Conservation (phyloP, 2,113 vertebrate species). For the Hippolais icterina region DNA sequence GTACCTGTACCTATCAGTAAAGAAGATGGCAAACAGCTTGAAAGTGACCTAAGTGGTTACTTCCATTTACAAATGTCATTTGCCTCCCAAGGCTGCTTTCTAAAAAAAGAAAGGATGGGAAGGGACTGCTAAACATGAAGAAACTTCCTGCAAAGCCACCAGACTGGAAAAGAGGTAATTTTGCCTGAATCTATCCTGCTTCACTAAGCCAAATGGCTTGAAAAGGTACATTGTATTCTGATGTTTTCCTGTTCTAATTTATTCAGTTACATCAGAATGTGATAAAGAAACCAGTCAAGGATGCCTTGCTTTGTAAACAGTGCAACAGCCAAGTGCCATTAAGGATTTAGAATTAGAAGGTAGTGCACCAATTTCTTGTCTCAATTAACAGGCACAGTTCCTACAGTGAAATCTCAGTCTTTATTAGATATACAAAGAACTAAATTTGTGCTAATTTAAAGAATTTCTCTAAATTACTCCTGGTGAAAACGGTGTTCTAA, state of each 20-base stretch:
- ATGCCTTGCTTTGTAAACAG: conserved; percentile 45
- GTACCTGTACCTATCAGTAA: background rate
- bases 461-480: background rate
- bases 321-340: background rate
- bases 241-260: conserved; percentile 34
- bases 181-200: conserved; percentile 11
- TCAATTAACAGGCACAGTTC: background rate
- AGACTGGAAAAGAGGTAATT: conserved; percentile 49
- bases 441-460: conserved; percentile 4
- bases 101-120: background rate
- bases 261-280: conserved; percentile 29
- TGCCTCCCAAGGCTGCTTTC: background rate
- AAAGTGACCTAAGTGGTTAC: background rate
- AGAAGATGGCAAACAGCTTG: background rate
- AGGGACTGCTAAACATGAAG: background rate
- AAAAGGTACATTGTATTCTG: background rate
- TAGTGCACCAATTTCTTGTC: background rate
- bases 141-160: conserved; percentile 25
- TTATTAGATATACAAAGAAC: background rate
- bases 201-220: background rate
- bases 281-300: conserved; percentile 52
- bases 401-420: background rate
- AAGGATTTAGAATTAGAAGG: conserved; percentile 17
- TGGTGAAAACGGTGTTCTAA: background rate
- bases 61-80: background rate